phyloP scores from a whole-genome alignment of 2,113 vertebrate species.

The Oncorhynchus mykiss region DNA sequence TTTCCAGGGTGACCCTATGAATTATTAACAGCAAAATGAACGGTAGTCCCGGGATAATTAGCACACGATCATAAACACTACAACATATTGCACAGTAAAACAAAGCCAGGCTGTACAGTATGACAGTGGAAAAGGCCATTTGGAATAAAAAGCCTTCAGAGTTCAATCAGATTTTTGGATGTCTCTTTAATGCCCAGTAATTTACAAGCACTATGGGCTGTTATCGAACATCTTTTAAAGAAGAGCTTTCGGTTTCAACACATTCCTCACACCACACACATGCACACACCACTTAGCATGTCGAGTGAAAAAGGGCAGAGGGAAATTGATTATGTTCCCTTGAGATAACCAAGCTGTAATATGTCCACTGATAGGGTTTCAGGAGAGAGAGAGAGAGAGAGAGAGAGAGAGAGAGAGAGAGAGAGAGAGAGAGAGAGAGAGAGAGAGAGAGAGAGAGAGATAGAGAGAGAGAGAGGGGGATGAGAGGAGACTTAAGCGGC shows the following conservation, averaged over 20 bases:
- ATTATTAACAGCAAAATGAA: slow-evolving; percentile 53
- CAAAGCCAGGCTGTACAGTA: slow-evolving; percentile 12
- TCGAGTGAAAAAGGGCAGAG: slow-evolving; percentile 23
- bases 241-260: too few relatives aligned
- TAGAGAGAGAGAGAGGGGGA: too few relatives aligned
- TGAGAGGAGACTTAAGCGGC: not conserved
- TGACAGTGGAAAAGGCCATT: slow-evolving; percentile 35
- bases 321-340: slow-evolving; percentile 50
- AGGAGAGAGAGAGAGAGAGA: slow-evolving; percentile 11
- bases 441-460: slow-evolving; percentile 17
- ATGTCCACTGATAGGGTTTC: slow-evolving; percentile 41
- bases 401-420: slow-evolving; percentile 7
- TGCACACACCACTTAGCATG: slow-evolving; percentile 16
- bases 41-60: slow-evolving; percentile 49
- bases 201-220: slow-evolving; percentile 29
- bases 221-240: slow-evolving; percentile 15
- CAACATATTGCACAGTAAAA: slow-evolving; percentile 44
- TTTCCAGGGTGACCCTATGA: slow-evolving; percentile 95
- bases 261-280: not conserved
- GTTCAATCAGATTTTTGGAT: slow-evolving; percentile 43
- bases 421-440: slow-evolving; percentile 4
- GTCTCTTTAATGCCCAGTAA: slow-evolving; percentile 33
- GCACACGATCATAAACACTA: slow-evolving; percentile 46
- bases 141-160: slow-evolving; percentile 26
- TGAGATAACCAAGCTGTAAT: slow-evolving; percentile 17